Evolutionary conservation across 2,797 vertebrate genomes (phyloP).

Genomic region (Cuniculus paca): DNA sequence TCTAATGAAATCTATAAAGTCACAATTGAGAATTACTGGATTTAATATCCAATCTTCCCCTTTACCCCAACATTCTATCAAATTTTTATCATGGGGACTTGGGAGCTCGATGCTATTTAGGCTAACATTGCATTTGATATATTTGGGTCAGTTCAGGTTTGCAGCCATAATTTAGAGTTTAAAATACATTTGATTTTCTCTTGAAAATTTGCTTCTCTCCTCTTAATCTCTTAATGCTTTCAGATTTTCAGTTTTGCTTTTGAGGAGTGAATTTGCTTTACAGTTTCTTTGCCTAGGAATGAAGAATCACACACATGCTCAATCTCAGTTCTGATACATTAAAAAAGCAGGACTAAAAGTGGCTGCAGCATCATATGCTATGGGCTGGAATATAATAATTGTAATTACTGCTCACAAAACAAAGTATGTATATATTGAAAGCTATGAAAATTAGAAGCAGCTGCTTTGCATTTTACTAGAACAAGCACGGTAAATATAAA

Average conservation of each 20-base stretch:
- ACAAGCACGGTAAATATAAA: background rate
- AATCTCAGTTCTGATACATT: constrained; percentile 37
- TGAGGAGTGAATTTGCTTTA: background rate
- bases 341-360: constrained; percentile 64
- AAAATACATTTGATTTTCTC: background rate
- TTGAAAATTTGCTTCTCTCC: constrained; percentile 24
- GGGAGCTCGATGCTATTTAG: background rate
- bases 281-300: background rate
- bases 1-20: background rate
- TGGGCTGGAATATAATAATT: constrained; percentile 69
- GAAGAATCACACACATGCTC: background rate
- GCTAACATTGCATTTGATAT: background rate
- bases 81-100: background rate
- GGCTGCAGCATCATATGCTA: constrained; percentile 55
- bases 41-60: background rate
- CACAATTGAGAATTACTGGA: background rate
- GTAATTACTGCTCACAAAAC: constrained; percentile 74
- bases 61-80: background rate
- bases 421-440: constrained; percentile 58
- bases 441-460: constrained; percentile 67
- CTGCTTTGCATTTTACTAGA: constrained; percentile 37
- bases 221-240: constrained; percentile 31
- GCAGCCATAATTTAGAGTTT: constrained; percentile 44
- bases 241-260: constrained; percentile 28
- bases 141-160: background rate